Conservation (phyloP, 2,797 vertebrate species). For the Podarcis lilfordi region DNA sequence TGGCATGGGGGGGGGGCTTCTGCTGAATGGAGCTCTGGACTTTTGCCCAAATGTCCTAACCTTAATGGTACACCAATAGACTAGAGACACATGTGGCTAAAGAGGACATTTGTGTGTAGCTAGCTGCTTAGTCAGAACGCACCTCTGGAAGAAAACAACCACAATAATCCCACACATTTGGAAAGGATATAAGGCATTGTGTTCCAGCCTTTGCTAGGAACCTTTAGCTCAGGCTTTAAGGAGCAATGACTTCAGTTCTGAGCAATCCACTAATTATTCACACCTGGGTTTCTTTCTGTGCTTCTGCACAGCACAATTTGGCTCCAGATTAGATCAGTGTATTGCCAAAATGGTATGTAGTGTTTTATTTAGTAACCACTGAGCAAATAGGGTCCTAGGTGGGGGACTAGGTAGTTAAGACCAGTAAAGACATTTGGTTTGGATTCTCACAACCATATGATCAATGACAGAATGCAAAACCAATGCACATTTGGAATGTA, state of each 20-base stretch:
- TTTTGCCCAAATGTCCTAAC: not conserved
- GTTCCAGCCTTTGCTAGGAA: conserved; percentile 40
- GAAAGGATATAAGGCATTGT: conserved; percentile 35
- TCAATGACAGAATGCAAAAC: not conserved
- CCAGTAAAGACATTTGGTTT: not conserved
- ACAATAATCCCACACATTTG: conserved; percentile 40
- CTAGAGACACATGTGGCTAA: not conserved
- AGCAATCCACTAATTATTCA: conserved; percentile 43
- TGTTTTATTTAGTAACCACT: not conserved
- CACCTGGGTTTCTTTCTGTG: conserved; percentile 5
- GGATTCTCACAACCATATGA: not conserved
- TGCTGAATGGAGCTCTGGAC: not conserved
- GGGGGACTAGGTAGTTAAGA: not conserved
- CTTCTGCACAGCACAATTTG: not conserved
- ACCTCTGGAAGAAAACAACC: not conserved
- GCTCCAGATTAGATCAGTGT: not conserved
- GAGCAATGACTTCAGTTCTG: conserved; percentile 12
- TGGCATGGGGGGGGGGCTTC: not conserved
- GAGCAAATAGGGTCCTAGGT: not conserved
- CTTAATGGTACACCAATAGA: not conserved
- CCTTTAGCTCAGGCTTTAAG: conserved; percentile 22
- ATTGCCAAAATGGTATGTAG: not conserved
- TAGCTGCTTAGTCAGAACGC: conserved; percentile 14
- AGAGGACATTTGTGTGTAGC: not conserved
- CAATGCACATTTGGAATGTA: not conserved